These are phyloP conservation scores for Xestia c-nigrum DNA, from an alignment of 2,888 invertebrate species.

Conservation along the genomic window DNA sequence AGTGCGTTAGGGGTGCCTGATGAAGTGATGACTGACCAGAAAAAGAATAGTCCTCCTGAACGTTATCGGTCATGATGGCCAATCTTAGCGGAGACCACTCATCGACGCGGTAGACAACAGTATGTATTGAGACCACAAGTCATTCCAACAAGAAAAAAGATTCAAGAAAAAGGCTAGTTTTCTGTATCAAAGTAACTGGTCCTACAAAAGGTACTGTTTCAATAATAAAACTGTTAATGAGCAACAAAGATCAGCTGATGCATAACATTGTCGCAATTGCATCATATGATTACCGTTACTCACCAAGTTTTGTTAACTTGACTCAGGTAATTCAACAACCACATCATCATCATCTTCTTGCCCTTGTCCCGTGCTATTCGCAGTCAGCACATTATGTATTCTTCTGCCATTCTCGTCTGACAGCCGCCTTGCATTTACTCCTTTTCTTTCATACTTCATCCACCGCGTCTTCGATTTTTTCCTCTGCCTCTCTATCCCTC, in stretches of 20 bases:
- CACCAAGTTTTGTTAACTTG: background rate
- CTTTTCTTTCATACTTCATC: too few species aligned
- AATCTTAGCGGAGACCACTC: background rate
- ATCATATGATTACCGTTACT: background rate
- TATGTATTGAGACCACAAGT: background rate
- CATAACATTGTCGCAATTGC: background rate
- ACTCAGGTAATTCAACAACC: background rate
- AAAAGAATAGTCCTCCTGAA: background rate
- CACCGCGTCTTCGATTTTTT: background rate
- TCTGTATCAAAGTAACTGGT: background rate
- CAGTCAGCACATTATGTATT: background rate
- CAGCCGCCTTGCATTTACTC: background rate
- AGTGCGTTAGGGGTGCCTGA: conserved; percentile 54
- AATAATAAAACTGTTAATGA: conserved; percentile 1
- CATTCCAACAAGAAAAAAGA: background rate
- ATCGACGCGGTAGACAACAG: background rate
- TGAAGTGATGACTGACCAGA: background rate
- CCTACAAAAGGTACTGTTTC: background rate
- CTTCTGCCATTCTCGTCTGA: background rate
- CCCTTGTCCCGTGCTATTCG: background rate
- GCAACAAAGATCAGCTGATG: background rate
- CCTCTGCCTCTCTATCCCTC: background rate
- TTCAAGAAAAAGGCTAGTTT: background rate
- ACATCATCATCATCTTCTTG: background rate
- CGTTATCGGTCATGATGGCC: background rate